Conservation (phyloP, 1,140 invertebrate genomes). For the Drosophila leontia region DNA sequence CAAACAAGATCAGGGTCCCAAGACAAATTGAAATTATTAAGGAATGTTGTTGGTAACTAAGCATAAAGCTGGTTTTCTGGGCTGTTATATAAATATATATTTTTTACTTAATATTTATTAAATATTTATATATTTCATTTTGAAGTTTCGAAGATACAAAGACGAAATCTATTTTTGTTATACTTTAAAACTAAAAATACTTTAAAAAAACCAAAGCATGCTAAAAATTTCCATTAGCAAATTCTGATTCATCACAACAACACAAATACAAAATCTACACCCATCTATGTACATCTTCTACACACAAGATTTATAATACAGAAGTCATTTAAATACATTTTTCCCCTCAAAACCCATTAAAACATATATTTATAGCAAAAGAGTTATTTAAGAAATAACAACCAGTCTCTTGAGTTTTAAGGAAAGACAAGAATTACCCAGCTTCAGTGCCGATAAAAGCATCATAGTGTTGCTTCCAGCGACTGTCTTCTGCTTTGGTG, state of each 20-base stretch:
- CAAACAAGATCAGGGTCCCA: constrained; percentile 46
- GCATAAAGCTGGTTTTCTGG: not conserved
- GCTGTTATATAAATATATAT: not conserved
- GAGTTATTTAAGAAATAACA: not conserved
- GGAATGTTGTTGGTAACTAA: not conserved
- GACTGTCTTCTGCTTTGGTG: constrained; percentile 12
- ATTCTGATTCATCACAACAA: not conserved
- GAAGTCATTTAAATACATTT: constrained; percentile 6
- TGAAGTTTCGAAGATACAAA: not conserved
- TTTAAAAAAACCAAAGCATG: not conserved
- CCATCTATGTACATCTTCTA: not conserved
- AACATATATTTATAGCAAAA: not conserved
- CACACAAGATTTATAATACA: not conserved
- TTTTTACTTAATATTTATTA: not conserved
- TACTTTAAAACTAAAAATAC: not conserved
- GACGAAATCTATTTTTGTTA: not conserved
- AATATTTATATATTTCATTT: not conserved
- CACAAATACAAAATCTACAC: not conserved
- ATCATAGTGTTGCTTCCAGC: constrained; percentile 75
- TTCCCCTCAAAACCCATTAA: not conserved
- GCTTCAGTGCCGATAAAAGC: constrained; percentile 84
- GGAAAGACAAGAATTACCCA: constrained; percentile 66
- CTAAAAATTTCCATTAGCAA: not conserved
- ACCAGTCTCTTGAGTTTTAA: constrained; percentile 4
- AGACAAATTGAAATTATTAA: constrained; percentile 1